Evolutionary conservation across 2,888 invertebrate species (phyloP).

Genomic region (Aricia artaxerxes): DNA sequence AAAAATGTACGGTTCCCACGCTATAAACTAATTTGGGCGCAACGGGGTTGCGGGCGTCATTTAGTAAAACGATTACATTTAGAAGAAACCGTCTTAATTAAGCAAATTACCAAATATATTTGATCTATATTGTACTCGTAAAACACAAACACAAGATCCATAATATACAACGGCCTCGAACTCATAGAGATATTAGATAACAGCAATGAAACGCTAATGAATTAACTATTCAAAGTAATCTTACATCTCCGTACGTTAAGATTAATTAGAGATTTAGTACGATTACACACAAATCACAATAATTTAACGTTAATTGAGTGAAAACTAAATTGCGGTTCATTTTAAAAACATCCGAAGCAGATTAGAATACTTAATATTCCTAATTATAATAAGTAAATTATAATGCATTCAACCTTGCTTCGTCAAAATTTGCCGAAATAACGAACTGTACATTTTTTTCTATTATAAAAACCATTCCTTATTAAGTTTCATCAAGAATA

Average conservation of each 20-base stretch:
- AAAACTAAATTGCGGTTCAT: background rate
- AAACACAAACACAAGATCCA: background rate
- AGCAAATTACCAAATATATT: too few relatives aligned
- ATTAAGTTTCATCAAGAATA: too few relatives aligned
- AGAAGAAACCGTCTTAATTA: too few relatives aligned
- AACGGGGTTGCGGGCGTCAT: too few relatives aligned
- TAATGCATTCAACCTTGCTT: too few relatives aligned
- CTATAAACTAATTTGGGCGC: too few relatives aligned
- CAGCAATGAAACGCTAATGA: constrained; percentile 3
- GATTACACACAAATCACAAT: background rate
- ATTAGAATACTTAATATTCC: background rate
- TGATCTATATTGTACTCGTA: background rate
- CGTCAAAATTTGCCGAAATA: background rate
- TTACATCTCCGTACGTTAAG: background rate
- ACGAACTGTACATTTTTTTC: too few relatives aligned
- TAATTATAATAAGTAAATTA: too few relatives aligned
- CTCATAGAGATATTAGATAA: background rate
- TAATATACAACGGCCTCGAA: background rate
- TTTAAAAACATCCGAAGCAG: background rate
- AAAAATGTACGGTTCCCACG: too few relatives aligned
- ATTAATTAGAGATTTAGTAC: constrained; percentile 1
- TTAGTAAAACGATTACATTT: too few relatives aligned
- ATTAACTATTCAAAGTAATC: background rate
- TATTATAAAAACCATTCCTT: too few relatives aligned
- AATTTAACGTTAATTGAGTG: background rate